phyloP scores from a whole-genome alignment of 2,888 invertebrate species.

The Drosophila rellima region DNA sequence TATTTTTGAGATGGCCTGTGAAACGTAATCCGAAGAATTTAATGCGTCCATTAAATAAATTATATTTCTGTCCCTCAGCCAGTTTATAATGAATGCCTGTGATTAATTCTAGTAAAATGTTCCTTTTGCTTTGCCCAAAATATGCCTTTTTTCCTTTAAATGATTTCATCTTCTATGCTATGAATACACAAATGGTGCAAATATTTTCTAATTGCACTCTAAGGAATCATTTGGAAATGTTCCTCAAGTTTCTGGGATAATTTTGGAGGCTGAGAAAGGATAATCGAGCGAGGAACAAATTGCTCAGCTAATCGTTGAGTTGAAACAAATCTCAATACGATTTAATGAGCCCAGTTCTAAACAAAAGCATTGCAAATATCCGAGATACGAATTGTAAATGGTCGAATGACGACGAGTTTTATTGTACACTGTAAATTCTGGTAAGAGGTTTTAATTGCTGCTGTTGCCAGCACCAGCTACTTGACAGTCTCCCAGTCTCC shows the following conservation, averaged over 20 bases:
- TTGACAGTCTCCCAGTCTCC: constrained; percentile 37
- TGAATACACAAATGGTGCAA: constrained; percentile 25
- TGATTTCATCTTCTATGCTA: not conserved
- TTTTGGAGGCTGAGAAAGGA: constrained; percentile 34
- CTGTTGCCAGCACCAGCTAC: constrained; percentile 37
- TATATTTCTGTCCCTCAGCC: constrained; percentile 49
- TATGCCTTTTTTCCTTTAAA: constrained; percentile 7
- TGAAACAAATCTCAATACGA: constrained; percentile 63
- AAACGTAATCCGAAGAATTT: constrained; percentile 26
- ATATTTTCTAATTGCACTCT: constrained; percentile 69
- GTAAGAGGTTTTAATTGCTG: constrained; percentile 61
- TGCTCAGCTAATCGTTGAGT: constrained; percentile 56
- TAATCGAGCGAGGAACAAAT: constrained; percentile 54
- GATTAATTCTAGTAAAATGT: constrained; percentile 54
- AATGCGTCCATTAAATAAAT: constrained; percentile 57
- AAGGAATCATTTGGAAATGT: constrained; percentile 44
- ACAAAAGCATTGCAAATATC: constrained; percentile 29
- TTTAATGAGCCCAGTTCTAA: constrained; percentile 66
- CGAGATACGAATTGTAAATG: constrained; percentile 38
- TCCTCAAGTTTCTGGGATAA: constrained; percentile 13
- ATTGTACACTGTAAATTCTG: constrained; percentile 18
- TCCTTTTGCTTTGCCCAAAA: constrained; percentile 7
- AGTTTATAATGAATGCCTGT: constrained; percentile 59
- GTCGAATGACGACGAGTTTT: constrained; percentile 29
- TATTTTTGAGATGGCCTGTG: constrained; percentile 2